Base-by-base conservation (phyloP, 1,140 invertebrate species). In the Pseudomyrmex gracilis region DNA sequence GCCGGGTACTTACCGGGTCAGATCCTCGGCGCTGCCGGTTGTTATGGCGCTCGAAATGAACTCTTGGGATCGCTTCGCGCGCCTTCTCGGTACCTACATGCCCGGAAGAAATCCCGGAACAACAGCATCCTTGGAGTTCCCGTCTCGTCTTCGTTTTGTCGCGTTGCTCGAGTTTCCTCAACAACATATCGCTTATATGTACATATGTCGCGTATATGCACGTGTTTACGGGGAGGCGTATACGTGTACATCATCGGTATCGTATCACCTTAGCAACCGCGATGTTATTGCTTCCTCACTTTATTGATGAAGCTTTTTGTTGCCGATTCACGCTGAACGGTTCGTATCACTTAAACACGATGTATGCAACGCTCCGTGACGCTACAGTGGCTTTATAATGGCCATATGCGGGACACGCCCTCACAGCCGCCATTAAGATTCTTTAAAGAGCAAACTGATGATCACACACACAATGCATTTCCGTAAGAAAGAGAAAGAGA, bases 11-110 rank as follows among this genome's bases (percentile, higher is more conserved):
- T 87, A 66, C 45, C 73, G 55, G 73, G 80, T 86, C 85, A 53
- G 80, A 77, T 84, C 53, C 10, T 73, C 22, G 85, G 22, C 43
- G 24, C 24, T 43, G 34, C 34, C 34, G 61, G 80, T 84, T 49
- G 80, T 86, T 77, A 84, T 61, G 34, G 85, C 85, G 60, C 71
- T 57, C 17, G 80, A 58, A 86, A 86, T 71, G 80, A 87, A 87
- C 58, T 73, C 71, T 55, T 1, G 58, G 8, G 68, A 45, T 71
- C 68, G 57, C 58, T 24, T 63, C 70, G 78, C 70, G 70, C 47
- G 34, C 34, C 34, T 5, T 34, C 34, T n/a, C n/a, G n/a, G 34
- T 34, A 34, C 58, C 51, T 24, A 57, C 47, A 53, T 64, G 70
- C 34, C 70, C 58, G 70, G 78, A 64, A 82, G 70, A 60, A 74